phyloP scores from a whole-genome alignment of 2,888 invertebrate genomes.

The Chydorus sphaericus region DNA sequence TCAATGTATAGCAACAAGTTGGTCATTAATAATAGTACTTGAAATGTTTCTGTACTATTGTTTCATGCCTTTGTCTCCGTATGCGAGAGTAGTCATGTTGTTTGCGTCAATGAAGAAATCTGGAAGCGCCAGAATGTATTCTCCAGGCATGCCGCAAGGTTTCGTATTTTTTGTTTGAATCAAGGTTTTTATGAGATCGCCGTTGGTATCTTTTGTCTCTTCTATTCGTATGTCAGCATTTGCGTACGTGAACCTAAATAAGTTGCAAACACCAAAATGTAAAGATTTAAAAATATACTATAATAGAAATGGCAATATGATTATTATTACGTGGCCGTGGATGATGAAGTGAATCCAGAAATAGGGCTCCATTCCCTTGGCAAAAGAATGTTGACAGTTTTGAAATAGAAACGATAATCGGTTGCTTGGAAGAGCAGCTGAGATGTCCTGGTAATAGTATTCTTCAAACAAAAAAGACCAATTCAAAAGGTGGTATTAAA shows the following conservation, averaged over 20 bases:
- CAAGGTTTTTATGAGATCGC: not conserved
- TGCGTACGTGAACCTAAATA: not conserved
- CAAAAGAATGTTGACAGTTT: not conserved
- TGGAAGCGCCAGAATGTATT: not conserved
- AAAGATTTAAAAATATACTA: too few relatives aligned
- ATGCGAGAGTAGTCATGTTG: not conserved
- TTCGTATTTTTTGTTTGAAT: too few relatives aligned
- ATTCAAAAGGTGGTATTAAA: not conserved
- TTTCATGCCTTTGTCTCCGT: not conserved
- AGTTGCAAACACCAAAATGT: too few relatives aligned
- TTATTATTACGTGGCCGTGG: too few relatives aligned
- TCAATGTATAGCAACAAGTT: too few relatives aligned
- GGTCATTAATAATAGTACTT: too few relatives aligned
- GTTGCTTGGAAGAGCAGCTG: conserved; percentile 5
- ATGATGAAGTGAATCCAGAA: not conserved
- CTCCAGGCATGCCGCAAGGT: not conserved
- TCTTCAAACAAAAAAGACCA: too few relatives aligned
- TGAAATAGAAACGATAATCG: not conserved
- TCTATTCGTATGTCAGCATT: conserved; percentile 11
- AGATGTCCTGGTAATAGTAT: not conserved
- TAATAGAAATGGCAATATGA: not conserved
- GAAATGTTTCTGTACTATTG: too few relatives aligned
- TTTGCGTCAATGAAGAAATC: conserved; percentile 1
- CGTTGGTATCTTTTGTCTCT: not conserved
- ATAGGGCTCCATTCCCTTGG: not conserved